phyloP scores from a whole-genome alignment of 2,888 invertebrate genomes.

The Imbricaverruca yamaguchii region DNA sequence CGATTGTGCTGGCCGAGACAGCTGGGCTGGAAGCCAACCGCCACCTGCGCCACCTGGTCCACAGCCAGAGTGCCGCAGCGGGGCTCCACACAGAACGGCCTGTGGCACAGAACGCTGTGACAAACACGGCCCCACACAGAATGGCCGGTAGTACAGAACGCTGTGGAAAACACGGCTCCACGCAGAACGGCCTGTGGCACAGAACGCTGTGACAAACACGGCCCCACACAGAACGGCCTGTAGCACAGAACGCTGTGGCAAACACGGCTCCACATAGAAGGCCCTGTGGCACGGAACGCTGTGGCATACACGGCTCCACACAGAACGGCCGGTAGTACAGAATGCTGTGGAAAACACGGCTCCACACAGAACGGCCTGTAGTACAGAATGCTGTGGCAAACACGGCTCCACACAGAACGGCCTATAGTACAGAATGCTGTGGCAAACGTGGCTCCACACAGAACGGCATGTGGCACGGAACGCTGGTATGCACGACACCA shows the following conservation, averaged over 20 bases:
- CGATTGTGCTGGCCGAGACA: neutral
- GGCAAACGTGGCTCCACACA: neutral
- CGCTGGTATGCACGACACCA: neutral
- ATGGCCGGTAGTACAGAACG: too few species aligned
- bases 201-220: too few species aligned
- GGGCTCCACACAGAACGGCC: constrained; percentile 1
- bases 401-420: too few species aligned
- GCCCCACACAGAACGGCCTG: too few species aligned
- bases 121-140: too few species aligned
- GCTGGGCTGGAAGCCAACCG: neutral
- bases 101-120: neutral
- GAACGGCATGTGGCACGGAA: neutral
- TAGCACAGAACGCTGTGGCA: too few species aligned
- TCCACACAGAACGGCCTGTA: neutral
- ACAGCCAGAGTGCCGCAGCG: neutral
- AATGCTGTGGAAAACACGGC: too few species aligned
- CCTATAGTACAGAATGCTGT: too few species aligned
- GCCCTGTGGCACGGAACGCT: neutral
- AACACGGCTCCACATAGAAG: neutral
- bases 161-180: neutral
- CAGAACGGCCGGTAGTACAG: neutral
- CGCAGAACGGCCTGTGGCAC: neutral
- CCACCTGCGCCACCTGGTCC: neutral
- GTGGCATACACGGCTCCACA: neutral
- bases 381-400: neutral